Base-by-base conservation (phyloP, 2,888 invertebrate species). In the Dusona sp. region DNA sequence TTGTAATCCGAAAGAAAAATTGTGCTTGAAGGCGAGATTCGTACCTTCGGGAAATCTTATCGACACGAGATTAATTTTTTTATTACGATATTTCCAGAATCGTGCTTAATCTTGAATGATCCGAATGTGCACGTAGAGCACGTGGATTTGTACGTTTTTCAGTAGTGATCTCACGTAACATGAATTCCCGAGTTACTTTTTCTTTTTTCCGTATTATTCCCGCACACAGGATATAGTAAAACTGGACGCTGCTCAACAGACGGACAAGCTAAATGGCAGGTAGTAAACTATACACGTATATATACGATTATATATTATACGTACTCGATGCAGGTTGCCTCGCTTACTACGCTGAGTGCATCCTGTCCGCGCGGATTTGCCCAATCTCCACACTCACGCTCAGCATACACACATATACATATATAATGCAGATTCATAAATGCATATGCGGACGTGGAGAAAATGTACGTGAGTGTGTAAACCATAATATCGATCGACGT, bases 401-500 rank as follows among this genome's bases (percentile, higher is more conserved):
- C 25, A 19, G 51, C 48, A 67, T n/a, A 42, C 25, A n/a, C 9
- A 78, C 13, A n/a, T 38, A 78, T 7, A 42, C 11, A 51, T 45
- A 7, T 11, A 57, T 33, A 54, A 54, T 54, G 54, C 22, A 22
- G n/a, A 57, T 64, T 64, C 25, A 42, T 61, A 75, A 3, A 64
- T 25, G 19, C 22, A 33, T 51, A 54, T 54, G 36, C 9, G 38
- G 25, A 54, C 42, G 45, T 67, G 38, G 51, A 65, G 51, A 51
- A 36, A 45, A 73, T n/a, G 25, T 1, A 25, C 54, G 74, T 61
- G n/a, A 65, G 29, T 42, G 79, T 83, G 67, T 79, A 74, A 82
- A 79, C 36, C 79, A 61, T 74, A 67, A 79, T 81, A 86, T 87
- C 85, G 74, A 81, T 84, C 84, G 83, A 57, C 74, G 77, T 88